These are phyloP conservation scores for Dromius quadrimaculatus DNA, from an alignment of 2,888 invertebrate species.

Conservation along the genomic window DNA sequence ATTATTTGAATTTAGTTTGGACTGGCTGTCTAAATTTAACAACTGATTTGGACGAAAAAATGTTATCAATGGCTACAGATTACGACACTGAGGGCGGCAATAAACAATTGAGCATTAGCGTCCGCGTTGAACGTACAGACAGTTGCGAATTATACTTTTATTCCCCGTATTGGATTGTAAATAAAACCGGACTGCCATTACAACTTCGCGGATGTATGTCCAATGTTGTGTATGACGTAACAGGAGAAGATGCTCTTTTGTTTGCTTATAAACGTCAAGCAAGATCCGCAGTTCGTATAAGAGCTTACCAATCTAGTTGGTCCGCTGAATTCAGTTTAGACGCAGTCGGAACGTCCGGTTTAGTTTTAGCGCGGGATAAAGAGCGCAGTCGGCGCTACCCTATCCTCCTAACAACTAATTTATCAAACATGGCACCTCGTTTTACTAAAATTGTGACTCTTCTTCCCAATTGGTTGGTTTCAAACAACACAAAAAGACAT, in stretches of 20 bases:
- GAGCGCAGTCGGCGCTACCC: conserved; percentile 80
- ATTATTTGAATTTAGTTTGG: conserved; percentile 79
- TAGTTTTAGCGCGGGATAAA: conserved; percentile 78
- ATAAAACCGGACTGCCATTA: conserved; percentile 87
- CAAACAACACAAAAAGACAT: conserved; percentile 75
- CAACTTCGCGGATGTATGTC: conserved; percentile 78
- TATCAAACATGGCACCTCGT: conserved; percentile 79
- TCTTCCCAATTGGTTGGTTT: conserved; percentile 82
- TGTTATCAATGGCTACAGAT: conserved; percentile 69
- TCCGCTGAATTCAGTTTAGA: conserved; percentile 75
- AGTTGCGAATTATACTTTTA: conserved; percentile 78
- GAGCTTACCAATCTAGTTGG: conserved; percentile 76
- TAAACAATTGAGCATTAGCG: conserved; percentile 76
- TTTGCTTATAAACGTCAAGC: conserved; percentile 74
- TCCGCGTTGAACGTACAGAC: conserved; percentile 74
- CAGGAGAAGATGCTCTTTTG: conserved; percentile 76
- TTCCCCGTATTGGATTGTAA: conserved; percentile 90
- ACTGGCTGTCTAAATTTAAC: conserved; percentile 77
- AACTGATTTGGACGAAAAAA: conserved; percentile 72
- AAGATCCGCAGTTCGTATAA: conserved; percentile 68
- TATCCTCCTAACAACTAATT: conserved; percentile 76
- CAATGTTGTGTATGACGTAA: conserved; percentile 72
- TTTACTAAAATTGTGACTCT: conserved; percentile 84
- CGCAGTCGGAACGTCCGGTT: conserved; percentile 80
- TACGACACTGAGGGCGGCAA: conserved; percentile 74